phyloP scores from a whole-genome alignment of 2,113 vertebrate species.

The Scomber colias region DNA sequence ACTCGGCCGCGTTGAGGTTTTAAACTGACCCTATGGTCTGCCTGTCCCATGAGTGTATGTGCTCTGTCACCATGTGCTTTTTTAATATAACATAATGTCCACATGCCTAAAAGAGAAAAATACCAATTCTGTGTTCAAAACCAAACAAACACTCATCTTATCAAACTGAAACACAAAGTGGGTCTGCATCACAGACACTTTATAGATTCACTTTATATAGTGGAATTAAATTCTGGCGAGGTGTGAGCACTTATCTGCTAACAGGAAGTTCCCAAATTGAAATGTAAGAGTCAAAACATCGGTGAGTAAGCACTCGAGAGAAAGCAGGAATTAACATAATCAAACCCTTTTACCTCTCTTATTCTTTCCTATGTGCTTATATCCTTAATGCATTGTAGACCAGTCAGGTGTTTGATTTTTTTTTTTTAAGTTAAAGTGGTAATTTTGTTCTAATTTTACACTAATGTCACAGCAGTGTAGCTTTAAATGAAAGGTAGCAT shows the following conservation, averaged over 20 bases:
- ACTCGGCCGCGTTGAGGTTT: slow-evolving; percentile 1
- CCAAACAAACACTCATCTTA: not conserved
- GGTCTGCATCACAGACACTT: not conserved
- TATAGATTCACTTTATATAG: slow-evolving; percentile 12
- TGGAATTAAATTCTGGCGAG: slow-evolving; percentile 14
- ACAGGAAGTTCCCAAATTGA: slow-evolving; percentile 39
- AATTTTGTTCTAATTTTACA: too few relatives aligned
- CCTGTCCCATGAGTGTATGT: not conserved
- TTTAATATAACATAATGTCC: slow-evolving; percentile 35
- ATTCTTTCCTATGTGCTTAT: too few relatives aligned
- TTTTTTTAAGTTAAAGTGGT: too few relatives aligned
- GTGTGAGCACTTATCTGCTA: slow-evolving; percentile 32
- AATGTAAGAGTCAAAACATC: slow-evolving; percentile 31
- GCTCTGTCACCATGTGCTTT: slow-evolving; percentile 6
- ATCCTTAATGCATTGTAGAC: not conserved
- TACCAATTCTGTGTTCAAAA: not conserved
- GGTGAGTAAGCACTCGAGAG: not conserved
- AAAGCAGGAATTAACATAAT: not conserved
- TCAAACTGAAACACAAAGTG: not conserved
- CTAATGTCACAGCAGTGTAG: too few relatives aligned
- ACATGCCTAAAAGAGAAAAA: not conserved
- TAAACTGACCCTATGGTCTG: slow-evolving; percentile 1
- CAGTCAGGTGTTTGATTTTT: too few relatives aligned
- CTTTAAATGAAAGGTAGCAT: too few relatives aligned
- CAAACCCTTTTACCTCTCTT: not conserved